Conservation (phyloP, 2,888 invertebrate species). For the Laothoe populi region DNA sequence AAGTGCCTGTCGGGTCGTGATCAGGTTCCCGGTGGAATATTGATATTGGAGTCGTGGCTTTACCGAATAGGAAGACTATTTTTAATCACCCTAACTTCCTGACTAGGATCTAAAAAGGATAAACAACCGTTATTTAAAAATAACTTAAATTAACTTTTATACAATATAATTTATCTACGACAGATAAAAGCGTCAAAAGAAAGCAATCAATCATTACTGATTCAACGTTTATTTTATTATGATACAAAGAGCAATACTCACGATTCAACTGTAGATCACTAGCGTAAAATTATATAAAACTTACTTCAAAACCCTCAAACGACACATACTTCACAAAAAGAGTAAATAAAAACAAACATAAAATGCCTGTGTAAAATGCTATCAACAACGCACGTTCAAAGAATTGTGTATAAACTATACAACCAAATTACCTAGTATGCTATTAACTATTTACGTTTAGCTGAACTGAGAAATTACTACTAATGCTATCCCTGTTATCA, state of each 20-base stretch:
- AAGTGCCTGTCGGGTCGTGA: not conserved
- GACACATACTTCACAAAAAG: not conserved
- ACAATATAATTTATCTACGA: no score
- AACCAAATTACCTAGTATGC: not conserved
- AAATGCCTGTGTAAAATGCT: not conserved
- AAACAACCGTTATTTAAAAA: not conserved
- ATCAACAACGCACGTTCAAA: not conserved
- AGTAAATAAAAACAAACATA: not conserved
- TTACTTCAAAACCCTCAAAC: not conserved
- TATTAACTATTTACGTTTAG: no score
- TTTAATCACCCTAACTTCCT: not conserved
- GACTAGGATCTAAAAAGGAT: not conserved
- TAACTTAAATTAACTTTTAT: not conserved
- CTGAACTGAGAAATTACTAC: no score
- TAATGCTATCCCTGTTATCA: not conserved
- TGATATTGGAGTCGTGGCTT: not conserved
- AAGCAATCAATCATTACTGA: not conserved
- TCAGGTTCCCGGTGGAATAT: not conserved
- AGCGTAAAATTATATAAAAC: not conserved
- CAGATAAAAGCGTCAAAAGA: not conserved
- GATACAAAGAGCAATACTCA: not conserved
- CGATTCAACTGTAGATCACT: conserved; percentile 5
- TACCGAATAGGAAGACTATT: not conserved
- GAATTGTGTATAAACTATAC: not conserved
- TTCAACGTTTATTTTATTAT: not conserved